Percentiles rank a stretch among this genome's conserved stretches.
Evolutionary conservation across 23 tunicate species (phyloP).

Genomic region (Halocynthia aurantium): DNA sequence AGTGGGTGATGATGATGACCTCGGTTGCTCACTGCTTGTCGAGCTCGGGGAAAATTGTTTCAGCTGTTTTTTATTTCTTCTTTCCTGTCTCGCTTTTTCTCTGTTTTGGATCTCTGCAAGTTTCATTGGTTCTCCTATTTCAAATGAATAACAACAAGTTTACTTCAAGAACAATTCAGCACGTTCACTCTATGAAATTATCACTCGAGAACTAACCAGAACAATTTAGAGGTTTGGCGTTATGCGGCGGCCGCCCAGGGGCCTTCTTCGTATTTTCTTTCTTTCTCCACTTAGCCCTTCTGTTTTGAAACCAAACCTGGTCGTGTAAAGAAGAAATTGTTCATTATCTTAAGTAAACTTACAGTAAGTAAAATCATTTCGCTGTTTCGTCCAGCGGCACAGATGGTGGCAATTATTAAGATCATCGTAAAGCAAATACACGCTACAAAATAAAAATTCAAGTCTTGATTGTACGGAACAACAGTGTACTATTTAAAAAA

Average conservation of each 20-base stretch:
- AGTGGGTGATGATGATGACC: no score
- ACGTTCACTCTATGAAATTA: not conserved
- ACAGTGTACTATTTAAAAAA: not conserved
- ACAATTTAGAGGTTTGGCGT: slow-evolving; percentile 76
- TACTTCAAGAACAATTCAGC: not conserved
- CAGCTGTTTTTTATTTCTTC: slow-evolving; percentile 4
- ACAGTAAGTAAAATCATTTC: not conserved
- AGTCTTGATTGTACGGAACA: not conserved
- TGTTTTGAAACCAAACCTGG: slow-evolving; percentile 99
- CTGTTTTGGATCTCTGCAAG: slow-evolving; percentile 63
- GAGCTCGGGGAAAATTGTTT: no score
- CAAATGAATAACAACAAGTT: not conserved
- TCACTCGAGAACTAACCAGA: slow-evolving; percentile 51
- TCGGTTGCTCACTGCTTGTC: no score
- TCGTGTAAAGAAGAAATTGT: no score
- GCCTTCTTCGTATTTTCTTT: slow-evolving; percentile 89
- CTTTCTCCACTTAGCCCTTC: slow-evolving; percentile 99
- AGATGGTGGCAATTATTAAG: not conserved
- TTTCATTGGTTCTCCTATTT: slow-evolving; percentile 68
- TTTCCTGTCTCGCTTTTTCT: slow-evolving; percentile 23
- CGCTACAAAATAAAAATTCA: not conserved
- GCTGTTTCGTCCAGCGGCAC: no score
- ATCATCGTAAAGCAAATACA: not conserved
- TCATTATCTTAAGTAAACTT: not conserved
- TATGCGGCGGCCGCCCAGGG: slow-evolving; percentile 96